Evolutionary conservation across 2,888 invertebrate species (phyloP).

Genomic region (Tridacna gigas): DNA sequence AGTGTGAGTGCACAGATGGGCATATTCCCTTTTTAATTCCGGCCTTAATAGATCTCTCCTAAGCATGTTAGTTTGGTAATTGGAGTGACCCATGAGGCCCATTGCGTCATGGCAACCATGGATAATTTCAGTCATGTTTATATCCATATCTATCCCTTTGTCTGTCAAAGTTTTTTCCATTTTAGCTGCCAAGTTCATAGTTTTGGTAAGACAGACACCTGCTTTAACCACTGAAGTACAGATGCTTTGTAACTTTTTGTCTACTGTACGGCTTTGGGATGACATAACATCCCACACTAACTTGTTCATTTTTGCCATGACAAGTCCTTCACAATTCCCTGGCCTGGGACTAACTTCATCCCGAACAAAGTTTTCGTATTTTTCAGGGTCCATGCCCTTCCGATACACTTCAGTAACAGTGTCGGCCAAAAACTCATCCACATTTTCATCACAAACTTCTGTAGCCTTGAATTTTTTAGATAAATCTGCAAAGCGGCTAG

Average conservation of each 20-base stretch:
- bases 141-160: not conserved
- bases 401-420: not conserved
- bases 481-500: not conserved
- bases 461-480: not conserved
- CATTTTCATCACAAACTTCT: not conserved
- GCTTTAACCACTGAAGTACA: not conserved
- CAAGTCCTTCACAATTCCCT: not conserved
- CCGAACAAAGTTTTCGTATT: not conserved
- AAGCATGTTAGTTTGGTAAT: conserved; percentile 5
- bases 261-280: not conserved
- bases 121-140: not conserved
- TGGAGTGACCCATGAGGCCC: conserved; percentile 16
- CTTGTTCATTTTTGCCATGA: not conserved
- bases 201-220: not conserved
- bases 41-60: conserved; percentile 27
- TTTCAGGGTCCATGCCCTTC: not conserved
- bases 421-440: not conserved
- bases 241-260: not conserved
- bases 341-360: not conserved
- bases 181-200: not conserved
- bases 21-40: conserved; percentile 30
- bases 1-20: conserved; percentile 28
- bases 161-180: not conserved
- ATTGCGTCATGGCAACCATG: conserved; percentile 12
- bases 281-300: not conserved